These are phyloP conservation scores for Marasmarcha lunaedactyla DNA, from an alignment of 2,888 invertebrate species.

Conservation along the genomic window DNA sequence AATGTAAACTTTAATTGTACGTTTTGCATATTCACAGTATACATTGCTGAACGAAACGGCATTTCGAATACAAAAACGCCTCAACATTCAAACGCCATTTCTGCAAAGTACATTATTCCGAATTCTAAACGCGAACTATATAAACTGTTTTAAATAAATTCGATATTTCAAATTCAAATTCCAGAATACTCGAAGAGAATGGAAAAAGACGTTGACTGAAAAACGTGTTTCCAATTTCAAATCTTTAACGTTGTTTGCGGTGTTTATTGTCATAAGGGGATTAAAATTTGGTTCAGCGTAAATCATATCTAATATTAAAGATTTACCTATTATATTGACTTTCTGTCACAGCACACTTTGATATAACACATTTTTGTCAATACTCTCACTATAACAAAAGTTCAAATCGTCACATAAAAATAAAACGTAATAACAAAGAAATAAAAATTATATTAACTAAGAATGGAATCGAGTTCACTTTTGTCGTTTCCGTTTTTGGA, in stretches of 20 bases:
- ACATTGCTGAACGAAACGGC: too few species aligned
- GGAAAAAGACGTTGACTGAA: constrained; percentile 28
- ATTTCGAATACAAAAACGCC: neutral
- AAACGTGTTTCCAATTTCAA: constrained; percentile 26
- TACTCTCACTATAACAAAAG: constrained; percentile 23
- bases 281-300: constrained; percentile 41
- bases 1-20: too few species aligned
- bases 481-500: too few species aligned
- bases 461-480: too few species aligned
- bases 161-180: constrained; percentile 27
- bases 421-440: too few species aligned
- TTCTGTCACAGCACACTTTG: constrained; percentile 64
- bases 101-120: constrained; percentile 19
- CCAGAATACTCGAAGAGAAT: constrained; percentile 29
- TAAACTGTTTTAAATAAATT: constrained; percentile 32
- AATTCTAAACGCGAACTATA: constrained; percentile 31
- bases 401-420: too few species aligned
- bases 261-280: constrained; percentile 44
- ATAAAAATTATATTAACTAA: too few species aligned
- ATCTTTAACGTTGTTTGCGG: too few species aligned
- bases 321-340: constrained; percentile 57
- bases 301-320: constrained; percentile 45
- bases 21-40: too few species aligned
- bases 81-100: constrained; percentile 19
- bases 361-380: constrained; percentile 22